Base-by-base conservation (phyloP, 2,113 vertebrate genomes). In the Ammodramus savannarum region DNA sequence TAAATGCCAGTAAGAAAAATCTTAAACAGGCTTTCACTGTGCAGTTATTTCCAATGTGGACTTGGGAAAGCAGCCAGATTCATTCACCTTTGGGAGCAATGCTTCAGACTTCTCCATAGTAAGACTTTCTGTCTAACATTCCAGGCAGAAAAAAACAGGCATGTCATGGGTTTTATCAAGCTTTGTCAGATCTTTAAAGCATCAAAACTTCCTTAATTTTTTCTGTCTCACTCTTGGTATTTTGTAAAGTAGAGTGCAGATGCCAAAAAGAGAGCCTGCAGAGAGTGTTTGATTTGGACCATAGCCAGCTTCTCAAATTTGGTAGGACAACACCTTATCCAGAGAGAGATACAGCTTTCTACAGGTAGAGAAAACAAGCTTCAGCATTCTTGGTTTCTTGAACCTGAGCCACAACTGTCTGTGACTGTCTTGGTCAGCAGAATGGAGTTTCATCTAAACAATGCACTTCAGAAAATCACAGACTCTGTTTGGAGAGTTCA, bases 1-100 rank as follows among this genome's bases (percentile, higher is more conserved):
- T 93, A 95, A 91, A 94, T 80, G 78, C 57, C 85, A 88, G 46
- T 55, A 91, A 83, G 63, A 90, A 93, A 95, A 91, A 91, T 88
- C 63, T 95, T 83, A 86, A 88, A 63, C 61, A 90, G 52, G 23
- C 49, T 72, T 93, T 90, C 2, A 4, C 41, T 76, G 7, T 66
- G 48, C 61, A 65, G 49, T 51, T 77, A 78, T 86, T 97, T 89
- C 57, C 68, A 89, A 7, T 32, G 54, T 32, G 86, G 79, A 48
- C 22, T 59, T 0, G 6, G 93, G 91, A 96, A 95, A 85, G 5
- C 46, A 85, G 74, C 91, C 91, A 96, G 89, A 3, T 55, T 31
- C 31, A 9, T 68, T 83, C 76, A 68, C 73, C 73, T 96, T 85
- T 80, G 95, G 79, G 85, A 96, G 51, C 52, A 94, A 79, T 79